A percentile compares a stretch with the other conserved stretches of the same genome.
Evolutionary conservation across 2,888 invertebrate species (phyloP).

Genomic region (Amblyjoppa proteus): DNA sequence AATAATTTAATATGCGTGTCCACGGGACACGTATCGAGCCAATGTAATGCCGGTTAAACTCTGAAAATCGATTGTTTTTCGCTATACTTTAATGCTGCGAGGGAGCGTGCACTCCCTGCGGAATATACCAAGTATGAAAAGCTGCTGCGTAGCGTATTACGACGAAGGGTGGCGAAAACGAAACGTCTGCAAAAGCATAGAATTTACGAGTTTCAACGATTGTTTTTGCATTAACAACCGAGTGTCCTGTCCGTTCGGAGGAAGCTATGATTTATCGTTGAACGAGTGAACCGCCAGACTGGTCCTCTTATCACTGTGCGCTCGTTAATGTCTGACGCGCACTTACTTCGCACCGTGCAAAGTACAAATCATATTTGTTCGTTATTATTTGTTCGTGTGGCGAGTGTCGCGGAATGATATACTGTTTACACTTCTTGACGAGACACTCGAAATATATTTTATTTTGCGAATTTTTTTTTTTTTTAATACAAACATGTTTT

Average conservation of each 20-base stretch:
- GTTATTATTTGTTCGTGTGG: no score
- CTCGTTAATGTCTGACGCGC: no score
- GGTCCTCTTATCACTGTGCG: no score
- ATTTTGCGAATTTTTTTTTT: no score
- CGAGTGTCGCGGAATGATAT: no score
- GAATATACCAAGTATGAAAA: slow-evolving; percentile 42
- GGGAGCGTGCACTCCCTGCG: slow-evolving; percentile 62
- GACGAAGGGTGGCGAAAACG: neutral
- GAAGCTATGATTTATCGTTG: no score
- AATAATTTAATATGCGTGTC: neutral
- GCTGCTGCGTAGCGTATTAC: slow-evolving; percentile 19
- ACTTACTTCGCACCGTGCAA: no score
- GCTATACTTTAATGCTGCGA: slow-evolving; percentile 53
- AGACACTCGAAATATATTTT: no score
- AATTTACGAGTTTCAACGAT: neutral
- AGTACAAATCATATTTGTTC: no score
- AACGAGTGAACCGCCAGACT: no score
- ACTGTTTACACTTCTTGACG: no score
- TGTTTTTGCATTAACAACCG: neutral
- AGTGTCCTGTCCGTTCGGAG: neutral
- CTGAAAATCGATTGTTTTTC: slow-evolving; percentile 63
- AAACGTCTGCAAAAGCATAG: neutral
- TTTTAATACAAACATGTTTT: no score
- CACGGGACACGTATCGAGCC: neutral
- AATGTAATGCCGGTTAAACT: slow-evolving; percentile 43